A percentile compares a stretch with the other conserved stretches of the same genome.
These are phyloP conservation scores for Apodemus sylvaticus DNA, from an alignment of 2,113 vertebrate genomes.

Conservation along the genomic window DNA sequence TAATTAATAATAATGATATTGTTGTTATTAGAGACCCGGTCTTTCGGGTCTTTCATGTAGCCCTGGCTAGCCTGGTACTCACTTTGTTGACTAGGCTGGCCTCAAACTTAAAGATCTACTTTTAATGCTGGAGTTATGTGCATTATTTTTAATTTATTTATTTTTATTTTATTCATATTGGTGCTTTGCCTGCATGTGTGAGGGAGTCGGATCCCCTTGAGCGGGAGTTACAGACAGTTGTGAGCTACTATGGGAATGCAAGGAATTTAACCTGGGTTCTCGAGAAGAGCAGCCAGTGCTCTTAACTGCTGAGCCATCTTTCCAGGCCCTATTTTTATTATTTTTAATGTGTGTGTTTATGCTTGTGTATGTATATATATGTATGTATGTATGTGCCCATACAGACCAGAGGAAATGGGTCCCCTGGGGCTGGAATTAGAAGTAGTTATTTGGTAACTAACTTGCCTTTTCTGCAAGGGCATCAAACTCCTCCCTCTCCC, in stretches of 20 bases:
- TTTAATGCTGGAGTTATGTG: neutral
- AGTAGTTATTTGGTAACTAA: neutral
- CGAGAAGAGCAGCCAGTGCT: no score
- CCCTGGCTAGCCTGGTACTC: neutral
- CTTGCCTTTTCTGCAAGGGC: neutral
- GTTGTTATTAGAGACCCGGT: neutral
- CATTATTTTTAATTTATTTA: neutral
- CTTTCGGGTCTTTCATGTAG: neutral
- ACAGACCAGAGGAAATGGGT: neutral
- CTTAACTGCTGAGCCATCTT: no score
- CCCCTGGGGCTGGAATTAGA: neutral
- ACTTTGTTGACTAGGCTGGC: neutral
- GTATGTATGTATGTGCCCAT: neutral
- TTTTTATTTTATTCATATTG: no score
- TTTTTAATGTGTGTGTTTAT: neutral
- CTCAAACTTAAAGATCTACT: neutral
- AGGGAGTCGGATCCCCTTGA: no score
- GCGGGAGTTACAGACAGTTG: no score
- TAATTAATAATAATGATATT: neutral
- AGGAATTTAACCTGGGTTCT: no score
- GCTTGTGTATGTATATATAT: neutral
- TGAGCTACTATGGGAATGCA: no score
- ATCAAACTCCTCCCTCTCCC: no score
- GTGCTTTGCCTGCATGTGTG: no score
- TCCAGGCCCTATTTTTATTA: no score